phyloP scores from a whole-genome alignment of 2,797 vertebrate species.

The Mycteria americana region DNA sequence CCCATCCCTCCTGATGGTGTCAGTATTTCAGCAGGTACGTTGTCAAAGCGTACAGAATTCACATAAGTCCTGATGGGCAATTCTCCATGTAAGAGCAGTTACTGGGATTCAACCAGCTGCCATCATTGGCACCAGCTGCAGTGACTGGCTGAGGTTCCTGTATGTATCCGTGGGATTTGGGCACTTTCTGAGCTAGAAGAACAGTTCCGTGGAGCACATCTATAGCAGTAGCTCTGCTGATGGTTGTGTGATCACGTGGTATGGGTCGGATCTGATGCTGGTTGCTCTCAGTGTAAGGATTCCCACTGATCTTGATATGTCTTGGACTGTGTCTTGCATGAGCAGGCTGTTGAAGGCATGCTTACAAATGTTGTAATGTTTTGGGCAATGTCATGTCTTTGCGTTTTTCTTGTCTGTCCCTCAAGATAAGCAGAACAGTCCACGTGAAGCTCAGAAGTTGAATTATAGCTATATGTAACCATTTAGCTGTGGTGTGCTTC shows the following conservation, averaged over 20 bases:
- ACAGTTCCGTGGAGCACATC: neutral
- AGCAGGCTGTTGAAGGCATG: neutral
- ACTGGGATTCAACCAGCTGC: neutral
- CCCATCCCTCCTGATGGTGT: neutral
- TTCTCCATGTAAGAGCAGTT: neutral
- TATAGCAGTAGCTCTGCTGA: neutral
- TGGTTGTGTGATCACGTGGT: neutral
- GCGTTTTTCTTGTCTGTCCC: neutral
- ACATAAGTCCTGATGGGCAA: neutral
- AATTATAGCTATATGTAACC: neutral
- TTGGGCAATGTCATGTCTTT: neutral
- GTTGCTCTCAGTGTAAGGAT: neutral
- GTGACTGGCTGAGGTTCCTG: neutral
- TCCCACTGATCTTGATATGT: neutral
- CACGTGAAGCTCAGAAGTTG: neutral
- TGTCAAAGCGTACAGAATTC: neutral
- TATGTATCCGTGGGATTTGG: accelerated
- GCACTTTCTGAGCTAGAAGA: neutral
- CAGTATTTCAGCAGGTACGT: neutral
- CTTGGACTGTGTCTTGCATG: neutral
- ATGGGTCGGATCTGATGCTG: neutral
- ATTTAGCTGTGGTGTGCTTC: neutral
- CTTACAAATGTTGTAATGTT: accelerated
- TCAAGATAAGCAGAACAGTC: neutral
- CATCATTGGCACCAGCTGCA: neutral